Evolutionary conservation across 2,113 vertebrate species (phyloP).

Genomic region (Phylloscopus trochiloides): DNA sequence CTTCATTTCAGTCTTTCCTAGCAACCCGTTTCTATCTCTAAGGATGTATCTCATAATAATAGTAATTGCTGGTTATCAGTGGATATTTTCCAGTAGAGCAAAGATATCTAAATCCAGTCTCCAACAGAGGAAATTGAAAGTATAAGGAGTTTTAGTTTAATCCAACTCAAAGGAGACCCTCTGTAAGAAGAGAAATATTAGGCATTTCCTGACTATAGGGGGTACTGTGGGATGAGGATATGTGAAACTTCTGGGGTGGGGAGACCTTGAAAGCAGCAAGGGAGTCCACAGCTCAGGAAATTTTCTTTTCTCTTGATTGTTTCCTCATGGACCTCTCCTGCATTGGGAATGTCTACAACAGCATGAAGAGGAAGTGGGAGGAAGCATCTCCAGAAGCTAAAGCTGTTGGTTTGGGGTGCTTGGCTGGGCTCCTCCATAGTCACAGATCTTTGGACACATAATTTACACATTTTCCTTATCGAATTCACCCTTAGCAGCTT

Average conservation of each 20-base stretch:
- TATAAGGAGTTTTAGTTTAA: slow-evolving; percentile 2
- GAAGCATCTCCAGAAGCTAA: background rate
- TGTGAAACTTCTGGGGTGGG: background rate
- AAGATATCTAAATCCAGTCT: slow-evolving; percentile 29
- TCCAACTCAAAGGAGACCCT: background rate
- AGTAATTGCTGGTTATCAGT: slow-evolving; percentile 40
- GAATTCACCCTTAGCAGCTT: background rate
- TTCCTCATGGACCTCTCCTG: background rate
- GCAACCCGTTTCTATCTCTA: background rate
- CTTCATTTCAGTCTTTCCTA: background rate
- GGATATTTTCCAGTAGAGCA: slow-evolving; percentile 12
- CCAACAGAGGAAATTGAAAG: slow-evolving; percentile 22
- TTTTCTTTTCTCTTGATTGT: background rate
- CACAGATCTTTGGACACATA: background rate
- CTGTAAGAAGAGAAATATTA: background rate
- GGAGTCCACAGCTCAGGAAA: background rate
- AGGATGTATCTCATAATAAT: background rate
- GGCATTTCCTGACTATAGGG: background rate
- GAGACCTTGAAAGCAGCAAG: background rate
- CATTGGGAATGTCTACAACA: background rate
- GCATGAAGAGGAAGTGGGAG: background rate
- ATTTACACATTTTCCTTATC: background rate
- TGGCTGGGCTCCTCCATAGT: background rate
- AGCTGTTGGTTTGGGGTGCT: background rate
- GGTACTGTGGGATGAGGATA: background rate